These are phyloP conservation scores for Percina caprodes DNA, from an alignment of 2,113 vertebrate genomes.

Conservation along the genomic window DNA sequence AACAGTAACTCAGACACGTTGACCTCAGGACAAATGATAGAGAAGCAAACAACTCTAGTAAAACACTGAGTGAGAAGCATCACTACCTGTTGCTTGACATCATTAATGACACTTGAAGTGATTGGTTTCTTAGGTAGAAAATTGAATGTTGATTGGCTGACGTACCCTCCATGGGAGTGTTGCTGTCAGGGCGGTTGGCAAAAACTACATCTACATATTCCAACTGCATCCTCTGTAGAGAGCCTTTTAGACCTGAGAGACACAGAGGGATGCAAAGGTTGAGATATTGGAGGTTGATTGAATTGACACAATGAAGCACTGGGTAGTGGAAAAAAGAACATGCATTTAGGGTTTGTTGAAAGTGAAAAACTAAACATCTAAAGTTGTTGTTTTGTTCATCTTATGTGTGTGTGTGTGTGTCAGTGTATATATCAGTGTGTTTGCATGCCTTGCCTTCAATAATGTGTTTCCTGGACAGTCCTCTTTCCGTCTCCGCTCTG, in stretches of 20 bases:
- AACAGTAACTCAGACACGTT: neutral
- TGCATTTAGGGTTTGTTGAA: neutral
- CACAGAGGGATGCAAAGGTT: neutral
- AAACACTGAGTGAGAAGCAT: neutral
- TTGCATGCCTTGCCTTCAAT: conserved; percentile 72
- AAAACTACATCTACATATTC: conserved; percentile 99
- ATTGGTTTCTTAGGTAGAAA: neutral
- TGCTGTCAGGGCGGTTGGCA: conserved; percentile 95
- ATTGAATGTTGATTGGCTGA: conserved; percentile 32
- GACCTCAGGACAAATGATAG: neutral
- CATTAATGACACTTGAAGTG: neutral
- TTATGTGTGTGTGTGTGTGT: neutral
- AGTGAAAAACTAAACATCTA: neutral
- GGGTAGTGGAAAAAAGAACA: neutral
- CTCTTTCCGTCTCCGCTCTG: conserved; percentile 81
- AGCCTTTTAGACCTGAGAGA: conserved; percentile 92
- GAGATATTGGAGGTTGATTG: neutral
- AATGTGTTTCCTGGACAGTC: conserved; percentile 80
- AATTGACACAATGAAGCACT: neutral
- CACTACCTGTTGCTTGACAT: too few species aligned
- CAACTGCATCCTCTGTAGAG: conserved; percentile 95
- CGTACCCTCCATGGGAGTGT: conserved; percentile 99
- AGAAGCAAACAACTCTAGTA: too few species aligned
- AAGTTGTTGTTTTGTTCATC: neutral
- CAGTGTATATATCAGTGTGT: neutral